Evolutionary conservation across 2,797 vertebrate species (phyloP), one percentile per base, ranked within the genome.

Genomic region (Pseudochromis fuscus): DNA sequence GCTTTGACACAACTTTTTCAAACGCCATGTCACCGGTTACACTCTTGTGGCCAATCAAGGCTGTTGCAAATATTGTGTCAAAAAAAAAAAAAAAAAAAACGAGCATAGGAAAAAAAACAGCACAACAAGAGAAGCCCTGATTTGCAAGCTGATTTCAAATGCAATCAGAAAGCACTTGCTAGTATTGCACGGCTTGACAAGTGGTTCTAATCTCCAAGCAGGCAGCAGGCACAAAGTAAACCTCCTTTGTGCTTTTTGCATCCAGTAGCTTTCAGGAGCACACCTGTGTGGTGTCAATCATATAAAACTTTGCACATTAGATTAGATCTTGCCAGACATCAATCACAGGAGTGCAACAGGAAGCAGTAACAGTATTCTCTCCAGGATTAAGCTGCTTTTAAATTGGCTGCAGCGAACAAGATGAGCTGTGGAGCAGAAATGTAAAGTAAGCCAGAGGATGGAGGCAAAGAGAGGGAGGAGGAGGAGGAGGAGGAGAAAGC

Each of bases 351-450:
- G 65, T 67, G 57, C 67, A 72, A 79, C 74, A 75, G 81, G 80
- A 89, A 75, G 80, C 72, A 58, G 81, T 60, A 68, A 71, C 58
- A 65, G 81, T 87, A 81, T 90, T 91, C 90, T 90, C 90, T 71
- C 37, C 75, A 88, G 90, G 91, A 94, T 94, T 93, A 93, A 83
- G 83, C 77, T 86, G 72, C 71, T 83, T 89, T 90, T 92, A 94
- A 93, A 94, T 93, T 92, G 92, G 87, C 89, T 92, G 80, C 88
- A 81, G 69, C 72, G 86, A 83, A 68, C 74, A 84, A 88, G 90
- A 93, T 81, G 86, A 89, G 86, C 81, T 48, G 73, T 69, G 80
- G 81, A 86, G 84, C 57, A 75, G 64, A 68, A 84, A 86, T 79
- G 81, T 76, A 79, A 86, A 89, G 86, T 83, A 88, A 87, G 86